These are phyloP conservation scores for Sinopyrophorus schimmeli DNA, from an alignment of 2,888 invertebrate genomes.

Conservation along the genomic window DNA sequence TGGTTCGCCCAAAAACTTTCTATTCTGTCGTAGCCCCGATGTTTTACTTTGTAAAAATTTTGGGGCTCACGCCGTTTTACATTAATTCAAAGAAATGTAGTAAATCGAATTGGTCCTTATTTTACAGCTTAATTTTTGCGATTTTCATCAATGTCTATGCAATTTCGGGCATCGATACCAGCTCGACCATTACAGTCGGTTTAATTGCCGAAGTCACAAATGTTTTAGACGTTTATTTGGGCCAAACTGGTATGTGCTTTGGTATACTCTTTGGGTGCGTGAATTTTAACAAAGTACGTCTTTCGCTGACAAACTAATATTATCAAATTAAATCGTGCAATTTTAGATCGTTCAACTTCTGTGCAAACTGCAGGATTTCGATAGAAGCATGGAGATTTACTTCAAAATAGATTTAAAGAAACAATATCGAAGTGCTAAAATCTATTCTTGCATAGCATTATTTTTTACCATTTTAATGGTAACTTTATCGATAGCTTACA, in stretches of 20 bases:
- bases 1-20: not conserved
- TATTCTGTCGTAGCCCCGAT: constrained; percentile 4
- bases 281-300: not conserved
- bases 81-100: not conserved
- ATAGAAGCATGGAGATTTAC: not conserved
- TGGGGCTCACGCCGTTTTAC: constrained; percentile 3
- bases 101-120: not conserved
- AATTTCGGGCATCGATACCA: not conserved
- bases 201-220: not conserved
- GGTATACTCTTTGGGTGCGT: constrained; percentile 6
- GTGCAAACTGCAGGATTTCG: not conserved
- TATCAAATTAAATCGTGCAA: not conserved
- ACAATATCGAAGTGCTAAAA: not conserved
- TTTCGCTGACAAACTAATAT: not conserved
- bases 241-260: constrained; percentile 5
- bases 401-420: constrained; percentile 2
- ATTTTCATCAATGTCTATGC: not conserved
- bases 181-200: not conserved
- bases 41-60: constrained; percentile 2
- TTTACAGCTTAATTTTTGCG: not conserved
- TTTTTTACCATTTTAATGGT: not conserved
- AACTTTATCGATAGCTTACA: not conserved
- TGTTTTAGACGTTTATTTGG: not conserved
- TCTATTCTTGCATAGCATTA: not conserved
- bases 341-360: not conserved